These are phyloP conservation scores for Epinephelus lanceolatus DNA, from an alignment of 2,113 vertebrate genomes.

Conservation along the genomic window DNA sequence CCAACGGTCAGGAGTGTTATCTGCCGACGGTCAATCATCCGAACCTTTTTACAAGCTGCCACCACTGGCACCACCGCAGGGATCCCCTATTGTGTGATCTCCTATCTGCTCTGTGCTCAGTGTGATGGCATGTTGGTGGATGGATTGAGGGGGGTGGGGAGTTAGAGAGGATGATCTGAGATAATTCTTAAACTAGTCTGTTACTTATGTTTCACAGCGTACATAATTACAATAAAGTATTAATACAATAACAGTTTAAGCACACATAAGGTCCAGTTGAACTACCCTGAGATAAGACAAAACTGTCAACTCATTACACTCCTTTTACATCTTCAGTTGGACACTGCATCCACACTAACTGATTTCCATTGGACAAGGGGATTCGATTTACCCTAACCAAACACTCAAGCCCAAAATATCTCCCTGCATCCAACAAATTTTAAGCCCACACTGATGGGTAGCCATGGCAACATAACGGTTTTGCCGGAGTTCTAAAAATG, in stretches of 20 bases:
- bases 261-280: not conserved
- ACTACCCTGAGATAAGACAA: too few relatives aligned
- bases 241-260: not conserved
- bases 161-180: not conserved
- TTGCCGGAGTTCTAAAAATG: too few relatives aligned
- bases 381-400: too few relatives aligned
- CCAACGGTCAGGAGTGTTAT: conserved; percentile 56
- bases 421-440: too few relatives aligned
- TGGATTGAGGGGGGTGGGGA: not conserved
- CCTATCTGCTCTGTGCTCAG: conserved; percentile 33
- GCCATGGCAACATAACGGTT: too few relatives aligned
- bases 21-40: conserved; percentile 59
- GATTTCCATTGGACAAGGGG: too few relatives aligned
- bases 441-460: too few relatives aligned
- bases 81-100: conserved; percentile 51
- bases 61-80: conserved; percentile 31
- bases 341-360: too few relatives aligned
- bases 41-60: conserved; percentile 63
- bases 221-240: not conserved
- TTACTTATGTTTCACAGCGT: not conserved
- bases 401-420: too few relatives aligned
- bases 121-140: conserved; percentile 29
- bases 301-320: too few relatives aligned
- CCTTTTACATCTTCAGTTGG: too few relatives aligned
- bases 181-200: not conserved